phyloP scores from a whole-genome alignment of 2,888 invertebrate species.

The Aethes cnicana region DNA sequence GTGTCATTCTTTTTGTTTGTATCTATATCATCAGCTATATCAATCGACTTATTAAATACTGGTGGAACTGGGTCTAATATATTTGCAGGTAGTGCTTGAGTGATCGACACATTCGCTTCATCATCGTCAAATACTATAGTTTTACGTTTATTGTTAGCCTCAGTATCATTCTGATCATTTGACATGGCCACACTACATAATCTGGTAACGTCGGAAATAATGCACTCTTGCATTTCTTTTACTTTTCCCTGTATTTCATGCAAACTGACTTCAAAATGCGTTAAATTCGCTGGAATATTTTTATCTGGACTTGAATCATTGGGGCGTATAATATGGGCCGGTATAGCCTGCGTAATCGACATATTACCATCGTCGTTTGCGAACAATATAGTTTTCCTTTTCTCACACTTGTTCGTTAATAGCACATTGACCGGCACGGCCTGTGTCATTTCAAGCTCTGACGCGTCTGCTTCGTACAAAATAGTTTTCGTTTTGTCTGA shows the following conservation, averaged over 20 bases:
- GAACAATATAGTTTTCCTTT: slow-evolving; percentile 34
- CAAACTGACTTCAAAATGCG: slow-evolving; percentile 34
- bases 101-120: not conserved
- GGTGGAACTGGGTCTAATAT: not conserved
- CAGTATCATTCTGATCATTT: not conserved
- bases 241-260: slow-evolving; percentile 29
- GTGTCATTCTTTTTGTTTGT: no score
- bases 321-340: slow-evolving; percentile 34
- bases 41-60: not conserved
- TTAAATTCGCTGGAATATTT: slow-evolving; percentile 44
- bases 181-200: slow-evolving; percentile 1
- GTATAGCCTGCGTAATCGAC: slow-evolving; percentile 41
- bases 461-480: not conserved
- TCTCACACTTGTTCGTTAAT: not conserved
- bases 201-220: slow-evolving; percentile 21
- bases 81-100: not conserved
- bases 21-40: not conserved
- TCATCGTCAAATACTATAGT: slow-evolving; percentile 15
- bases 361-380: slow-evolving; percentile 37
- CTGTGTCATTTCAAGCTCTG: slow-evolving; percentile 16
- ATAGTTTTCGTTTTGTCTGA: slow-evolving; percentile 4
- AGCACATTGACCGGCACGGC: not conserved
- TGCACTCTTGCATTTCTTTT: slow-evolving; percentile 14
- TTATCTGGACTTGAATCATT: not conserved
- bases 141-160: slow-evolving; percentile 16